Base-by-base conservation (phyloP, 2,888 invertebrate species). In the Drepana falcataria region DNA sequence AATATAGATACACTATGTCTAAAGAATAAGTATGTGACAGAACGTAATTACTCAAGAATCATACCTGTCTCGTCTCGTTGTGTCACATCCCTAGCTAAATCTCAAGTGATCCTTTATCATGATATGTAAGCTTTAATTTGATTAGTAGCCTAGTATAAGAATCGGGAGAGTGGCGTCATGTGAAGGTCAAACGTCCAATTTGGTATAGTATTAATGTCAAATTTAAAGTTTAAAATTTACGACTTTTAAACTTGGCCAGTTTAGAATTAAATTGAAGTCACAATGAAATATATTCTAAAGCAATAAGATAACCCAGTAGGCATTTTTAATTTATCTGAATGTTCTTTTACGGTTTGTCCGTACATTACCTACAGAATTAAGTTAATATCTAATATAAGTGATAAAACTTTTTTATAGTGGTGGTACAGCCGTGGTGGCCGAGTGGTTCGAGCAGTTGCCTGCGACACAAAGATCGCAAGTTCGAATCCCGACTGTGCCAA, bases 171-270 rank as follows among this genome's bases (percentile, higher is more conserved):
- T 21, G 21, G 1, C 21, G 21, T 21, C 21, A 21, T 21, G 21
- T 21, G 21, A 21, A 21, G 21, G 21, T 21, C 21, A 1, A 21
- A 21, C 21, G 21, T 71, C 66, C 71, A 72, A 74, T 68, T 68
- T 65, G 69, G 71, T 64, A 57, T 55, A 64, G 77, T 83, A 85
- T 85, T 81, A 83, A 64, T 80, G 79, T 77, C 79, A 77, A 73
- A 57, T 73, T 79, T 77, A 81, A 79, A 86, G 77, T 82, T 76
- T 80, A 63, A 73, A 85, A 89, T 86, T 84, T 87, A 87, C 73
- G 81, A 68, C 71, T 73, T 81, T 86, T 87, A 81, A 85, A 86
- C 81, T 77, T 61, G 61, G 71, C 65, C 68, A 73, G 64, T 79
- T 83, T 77, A 77, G 81, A 81, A 80, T 85, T 77, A 68, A 78